These are phyloP conservation scores for Cryptocephalus moraei DNA, from an alignment of 2,888 invertebrate species.

Conservation along the genomic window DNA sequence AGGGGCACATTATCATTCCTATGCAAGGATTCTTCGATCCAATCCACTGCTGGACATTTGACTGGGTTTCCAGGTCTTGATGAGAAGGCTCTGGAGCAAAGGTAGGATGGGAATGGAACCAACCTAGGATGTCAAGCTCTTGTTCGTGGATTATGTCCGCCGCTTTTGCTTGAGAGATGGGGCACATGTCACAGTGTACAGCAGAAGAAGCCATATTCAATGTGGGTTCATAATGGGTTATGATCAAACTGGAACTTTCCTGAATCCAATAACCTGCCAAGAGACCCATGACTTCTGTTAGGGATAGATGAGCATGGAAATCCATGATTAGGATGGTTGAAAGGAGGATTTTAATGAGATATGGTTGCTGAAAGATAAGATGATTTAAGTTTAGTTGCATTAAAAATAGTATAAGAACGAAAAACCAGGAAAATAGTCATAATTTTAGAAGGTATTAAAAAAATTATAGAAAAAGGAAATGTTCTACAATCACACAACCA, in stretches of 20 bases:
- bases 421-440: too few relatives aligned
- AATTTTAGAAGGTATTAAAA: too few relatives aligned
- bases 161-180: conserved; percentile 55
- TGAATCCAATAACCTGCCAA: conserved; percentile 48
- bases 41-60: conserved; percentile 47
- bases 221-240: conserved; percentile 51
- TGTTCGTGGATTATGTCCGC: conserved; percentile 42
- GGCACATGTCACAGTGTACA: conserved; percentile 72
- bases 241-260: conserved; percentile 32
- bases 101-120: conserved; percentile 72
- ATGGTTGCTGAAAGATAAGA: conserved; percentile 48
- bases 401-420: too few relatives aligned
- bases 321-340: conserved; percentile 57
- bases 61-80: conserved; percentile 57
- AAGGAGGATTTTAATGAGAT: conserved; percentile 44
- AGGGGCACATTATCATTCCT: conserved; percentile 56
- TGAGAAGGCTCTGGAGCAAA: conserved; percentile 61
- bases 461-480: too few relatives aligned
- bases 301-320: conserved; percentile 57
- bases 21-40: conserved; percentile 48
- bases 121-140: conserved; percentile 42
- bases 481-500: too few relatives aligned
- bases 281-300: conserved; percentile 66
- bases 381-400: background rate
- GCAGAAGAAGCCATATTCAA: conserved; percentile 51